Percentiles rank a stretch among this genome's conserved stretches.
phyloP scores from a whole-genome alignment of 2,888 invertebrate species.

The Sarcophaga caerulescens region DNA sequence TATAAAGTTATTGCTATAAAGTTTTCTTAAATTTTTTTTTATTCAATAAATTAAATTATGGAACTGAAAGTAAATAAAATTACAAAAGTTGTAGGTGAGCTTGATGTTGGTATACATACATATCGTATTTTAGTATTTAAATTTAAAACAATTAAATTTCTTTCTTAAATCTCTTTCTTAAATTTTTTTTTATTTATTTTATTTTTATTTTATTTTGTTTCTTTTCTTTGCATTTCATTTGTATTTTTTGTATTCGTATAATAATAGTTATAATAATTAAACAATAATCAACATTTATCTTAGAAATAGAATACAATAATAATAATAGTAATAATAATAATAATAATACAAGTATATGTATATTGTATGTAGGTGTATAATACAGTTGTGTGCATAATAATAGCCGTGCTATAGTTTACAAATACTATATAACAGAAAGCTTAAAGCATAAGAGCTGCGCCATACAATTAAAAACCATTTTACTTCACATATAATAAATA shows the following conservation, averaged over 20 bases:
- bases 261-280: slow-evolving; percentile 23
- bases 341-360: no score
- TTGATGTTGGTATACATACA: slow-evolving; percentile 1
- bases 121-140: slow-evolving; percentile 36
- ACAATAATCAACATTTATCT: slow-evolving; percentile 59
- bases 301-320: slow-evolving; percentile 23
- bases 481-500: background rate
- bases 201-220: slow-evolving; percentile 1
- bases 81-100: slow-evolving; percentile 22
- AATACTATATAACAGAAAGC: background rate
- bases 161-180: background rate
- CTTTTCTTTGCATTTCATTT: background rate
- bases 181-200: background rate
- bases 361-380: slow-evolving; percentile 18
- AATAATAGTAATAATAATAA: background rate
- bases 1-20: slow-evolving; percentile 49
- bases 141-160: slow-evolving; percentile 11
- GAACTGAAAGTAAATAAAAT: slow-evolving; percentile 11
- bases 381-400: slow-evolving; percentile 57
- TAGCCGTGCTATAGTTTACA: slow-evolving; percentile 37
- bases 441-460: slow-evolving; percentile 7
- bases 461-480: slow-evolving; percentile 5
- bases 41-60: background rate
- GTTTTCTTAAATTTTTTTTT: slow-evolving; percentile 4
- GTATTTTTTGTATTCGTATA: background rate